These are phyloP conservation scores for Melanotaenia maccullochi DNA, from an alignment of 2,797 vertebrate genomes.

Conservation along the genomic window DNA sequence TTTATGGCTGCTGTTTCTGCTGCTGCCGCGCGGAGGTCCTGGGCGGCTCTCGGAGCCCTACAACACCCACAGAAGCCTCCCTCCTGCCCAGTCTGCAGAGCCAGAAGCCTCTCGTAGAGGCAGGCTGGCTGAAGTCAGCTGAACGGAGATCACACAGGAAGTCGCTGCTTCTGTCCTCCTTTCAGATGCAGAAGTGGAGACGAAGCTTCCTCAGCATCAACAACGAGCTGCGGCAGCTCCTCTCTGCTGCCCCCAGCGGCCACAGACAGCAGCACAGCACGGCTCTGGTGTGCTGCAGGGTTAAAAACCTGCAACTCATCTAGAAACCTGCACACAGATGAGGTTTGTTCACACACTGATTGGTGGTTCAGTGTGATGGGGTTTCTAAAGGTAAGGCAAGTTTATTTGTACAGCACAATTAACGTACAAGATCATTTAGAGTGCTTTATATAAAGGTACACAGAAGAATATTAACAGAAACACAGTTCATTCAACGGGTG, in stretches of 20 bases:
- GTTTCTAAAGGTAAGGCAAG: no score
- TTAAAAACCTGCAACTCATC: no score
- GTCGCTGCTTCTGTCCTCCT: conserved; percentile 71
- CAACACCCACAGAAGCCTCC: conserved; percentile 26
- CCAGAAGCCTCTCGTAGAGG: conserved; percentile 56
- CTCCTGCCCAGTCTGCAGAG: conserved; percentile 42
- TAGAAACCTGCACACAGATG: no score
- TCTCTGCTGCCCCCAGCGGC: conserved; percentile 60
- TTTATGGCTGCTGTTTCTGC: conserved; percentile 50
- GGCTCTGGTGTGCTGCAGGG: no score
- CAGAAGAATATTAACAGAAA: no score
- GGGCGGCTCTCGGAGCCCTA: conserved; percentile 26
- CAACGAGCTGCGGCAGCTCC: conserved; percentile 23
- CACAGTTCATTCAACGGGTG: no score
- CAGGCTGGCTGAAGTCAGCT: conserved; percentile 51
- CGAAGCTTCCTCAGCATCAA: conserved; percentile 73
- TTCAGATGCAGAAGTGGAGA: conserved; percentile 70
- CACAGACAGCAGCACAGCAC: background rate
- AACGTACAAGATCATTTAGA: no score
- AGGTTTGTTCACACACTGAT: no score
- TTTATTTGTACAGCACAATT: no score
- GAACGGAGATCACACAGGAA: conserved; percentile 80
- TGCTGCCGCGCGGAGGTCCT: conserved; percentile 30
- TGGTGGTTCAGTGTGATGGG: no score
- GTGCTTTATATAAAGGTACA: no score